Percentiles rank a stretch among this genome's conserved stretches.
phyloP scores from a whole-genome alignment of 2,888 invertebrate genomes.

The Yponomeuta cagnagella region DNA sequence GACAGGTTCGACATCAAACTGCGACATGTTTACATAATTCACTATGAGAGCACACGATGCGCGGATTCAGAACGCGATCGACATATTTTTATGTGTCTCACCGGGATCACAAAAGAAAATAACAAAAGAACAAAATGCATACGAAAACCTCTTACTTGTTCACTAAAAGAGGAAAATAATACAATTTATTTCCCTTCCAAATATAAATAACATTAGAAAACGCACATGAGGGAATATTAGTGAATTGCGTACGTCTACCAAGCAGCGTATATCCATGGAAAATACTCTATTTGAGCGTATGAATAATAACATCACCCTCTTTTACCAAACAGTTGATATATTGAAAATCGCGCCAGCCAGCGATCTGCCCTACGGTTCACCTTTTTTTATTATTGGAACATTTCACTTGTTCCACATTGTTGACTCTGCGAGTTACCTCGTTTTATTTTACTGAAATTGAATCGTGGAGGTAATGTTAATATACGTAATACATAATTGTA shows the following conservation, averaged over 20 bases:
- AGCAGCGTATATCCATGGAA: background rate
- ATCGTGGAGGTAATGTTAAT: constrained; percentile 47
- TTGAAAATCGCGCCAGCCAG: constrained; percentile 51
- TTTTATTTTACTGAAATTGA: constrained; percentile 52
- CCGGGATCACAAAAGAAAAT: background rate
- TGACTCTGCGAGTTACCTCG: constrained; percentile 52
- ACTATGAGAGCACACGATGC: background rate
- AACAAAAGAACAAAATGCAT: background rate
- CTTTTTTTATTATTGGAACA: constrained; percentile 58
- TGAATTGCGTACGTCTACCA: background rate
- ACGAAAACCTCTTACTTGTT: constrained; percentile 3
- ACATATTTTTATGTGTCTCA: constrained; percentile 2
- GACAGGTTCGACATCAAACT: no score
- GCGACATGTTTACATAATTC: background rate
- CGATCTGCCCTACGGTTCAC: constrained; percentile 42
- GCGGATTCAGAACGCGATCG: constrained; percentile 2
- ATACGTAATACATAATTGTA: no score
- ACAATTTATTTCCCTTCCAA: background rate
- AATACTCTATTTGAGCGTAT: constrained; percentile 46
- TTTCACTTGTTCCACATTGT: constrained; percentile 65
- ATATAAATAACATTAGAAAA: constrained; percentile 5
- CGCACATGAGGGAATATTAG: constrained; percentile 9
- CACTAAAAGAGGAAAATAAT: constrained; percentile 1
- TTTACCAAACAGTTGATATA: constrained; percentile 57
- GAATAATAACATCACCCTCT: constrained; percentile 48